phyloP scores from a whole-genome alignment of 2,797 vertebrate species.

The Mus spretus region DNA sequence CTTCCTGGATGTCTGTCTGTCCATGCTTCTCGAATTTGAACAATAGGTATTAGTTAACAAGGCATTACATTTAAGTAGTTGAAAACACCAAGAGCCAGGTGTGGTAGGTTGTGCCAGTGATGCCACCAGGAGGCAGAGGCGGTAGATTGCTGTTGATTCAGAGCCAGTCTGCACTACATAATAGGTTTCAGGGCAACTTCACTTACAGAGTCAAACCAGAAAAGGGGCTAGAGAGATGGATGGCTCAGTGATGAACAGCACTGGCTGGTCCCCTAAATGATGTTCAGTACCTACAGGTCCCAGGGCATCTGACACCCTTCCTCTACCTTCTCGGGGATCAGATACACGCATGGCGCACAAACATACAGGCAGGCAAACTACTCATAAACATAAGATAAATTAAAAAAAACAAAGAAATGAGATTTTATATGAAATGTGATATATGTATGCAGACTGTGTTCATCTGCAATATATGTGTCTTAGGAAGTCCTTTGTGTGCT shows the following conservation, averaged over 20 bases:
- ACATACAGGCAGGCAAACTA: background rate
- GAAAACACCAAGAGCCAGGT: background rate
- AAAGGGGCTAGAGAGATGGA: background rate
- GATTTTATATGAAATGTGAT: slow-evolving; percentile 30
- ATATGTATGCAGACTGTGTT: background rate
- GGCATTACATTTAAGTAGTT: slow-evolving; percentile 16
- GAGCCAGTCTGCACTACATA: background rate
- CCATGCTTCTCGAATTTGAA: slow-evolving; percentile 55
- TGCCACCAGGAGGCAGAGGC: background rate
- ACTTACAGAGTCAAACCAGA: background rate
- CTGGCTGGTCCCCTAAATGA: background rate
- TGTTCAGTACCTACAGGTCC: background rate
- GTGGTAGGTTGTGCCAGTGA: too few relatives aligned
- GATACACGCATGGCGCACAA: background rate
- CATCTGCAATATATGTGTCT: background rate
- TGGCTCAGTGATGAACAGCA: background rate
- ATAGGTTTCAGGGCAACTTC: background rate
- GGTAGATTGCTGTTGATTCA: background rate
- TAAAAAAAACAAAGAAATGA: background rate
- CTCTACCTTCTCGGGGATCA: background rate
- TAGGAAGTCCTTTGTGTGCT: background rate
- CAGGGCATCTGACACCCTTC: background rate
- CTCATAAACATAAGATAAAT: background rate
- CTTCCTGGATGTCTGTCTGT: background rate
- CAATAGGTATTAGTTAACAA: slow-evolving; percentile 2